Conservation (phyloP, 2,113 vertebrate species). For the Brachyhypopomus gauderio region DNA sequence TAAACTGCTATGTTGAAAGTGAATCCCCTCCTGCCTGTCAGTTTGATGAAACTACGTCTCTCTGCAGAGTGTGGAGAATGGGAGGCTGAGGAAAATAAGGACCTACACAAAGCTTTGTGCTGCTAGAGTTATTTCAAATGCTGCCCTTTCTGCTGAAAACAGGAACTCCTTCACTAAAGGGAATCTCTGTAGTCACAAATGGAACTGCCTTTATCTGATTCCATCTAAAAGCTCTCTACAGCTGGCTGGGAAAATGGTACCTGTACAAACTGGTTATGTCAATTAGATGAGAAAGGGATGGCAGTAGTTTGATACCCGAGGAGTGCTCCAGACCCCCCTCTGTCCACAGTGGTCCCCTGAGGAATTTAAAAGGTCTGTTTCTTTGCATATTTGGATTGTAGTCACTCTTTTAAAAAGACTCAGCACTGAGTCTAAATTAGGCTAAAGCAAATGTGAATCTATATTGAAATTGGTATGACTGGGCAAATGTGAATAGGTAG, state of each 20-base stretch:
- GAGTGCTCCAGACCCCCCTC: conserved; percentile 13
- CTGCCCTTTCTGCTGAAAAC: background rate
- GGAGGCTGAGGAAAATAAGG: background rate
- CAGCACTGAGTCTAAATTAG: background rate
- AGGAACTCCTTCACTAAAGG: background rate
- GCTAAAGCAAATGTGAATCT: background rate
- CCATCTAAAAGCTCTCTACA: background rate
- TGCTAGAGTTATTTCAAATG: background rate
- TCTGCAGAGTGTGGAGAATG: background rate
- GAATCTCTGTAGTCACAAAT: background rate
- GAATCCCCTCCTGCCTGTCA: too few relatives aligned
- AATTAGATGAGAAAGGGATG: conserved; percentile 1
- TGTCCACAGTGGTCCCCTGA: conserved; percentile 12
- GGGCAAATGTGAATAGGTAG: background rate
- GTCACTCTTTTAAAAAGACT: background rate
- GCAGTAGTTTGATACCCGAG: conserved; percentile 25
- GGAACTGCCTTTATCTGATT: background rate
- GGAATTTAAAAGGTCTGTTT: background rate
- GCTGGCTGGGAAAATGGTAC: background rate
- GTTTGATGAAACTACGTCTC: too few relatives aligned
- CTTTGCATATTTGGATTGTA: background rate
- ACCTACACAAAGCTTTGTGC: background rate
- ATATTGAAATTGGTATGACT: background rate
- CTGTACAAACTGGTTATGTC: conserved; percentile 15
- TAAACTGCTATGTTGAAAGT: too few relatives aligned